phyloP scores from a whole-genome alignment of 2,113 vertebrate species.

The Micromys minutus region DNA sequence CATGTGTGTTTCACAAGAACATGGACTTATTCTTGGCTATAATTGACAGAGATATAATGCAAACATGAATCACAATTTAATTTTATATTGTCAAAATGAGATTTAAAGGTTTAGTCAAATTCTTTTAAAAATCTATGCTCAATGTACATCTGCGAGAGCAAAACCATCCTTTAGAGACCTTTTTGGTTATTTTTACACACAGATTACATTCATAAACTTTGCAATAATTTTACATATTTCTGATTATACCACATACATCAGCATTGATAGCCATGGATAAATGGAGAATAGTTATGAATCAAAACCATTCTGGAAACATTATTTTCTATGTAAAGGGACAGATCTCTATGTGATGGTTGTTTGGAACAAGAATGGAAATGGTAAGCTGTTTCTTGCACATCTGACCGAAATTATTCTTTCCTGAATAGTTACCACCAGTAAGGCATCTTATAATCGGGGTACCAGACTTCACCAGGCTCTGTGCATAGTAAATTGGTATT shows the following conservation, averaged over 20 bases:
- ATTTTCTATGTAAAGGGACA: not conserved
- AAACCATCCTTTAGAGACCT: constrained; percentile 40
- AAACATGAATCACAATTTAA: constrained; percentile 77
- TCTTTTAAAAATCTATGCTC: constrained; percentile 29
- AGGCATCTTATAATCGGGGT: not conserved
- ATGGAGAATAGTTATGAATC: constrained; percentile 34
- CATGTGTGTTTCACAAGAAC: constrained; percentile 43
- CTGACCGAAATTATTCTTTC: not conserved
- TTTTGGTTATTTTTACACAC: constrained; percentile 54
- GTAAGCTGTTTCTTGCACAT: not conserved
- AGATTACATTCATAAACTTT: constrained; percentile 59
- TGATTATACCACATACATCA: constrained; percentile 62
- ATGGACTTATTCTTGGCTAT: constrained; percentile 43
- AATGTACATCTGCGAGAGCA: not conserved
- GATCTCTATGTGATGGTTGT: constrained; percentile 5
- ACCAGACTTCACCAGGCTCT: not conserved
- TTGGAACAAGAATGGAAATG: not conserved
- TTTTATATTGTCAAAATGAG: constrained; percentile 72
- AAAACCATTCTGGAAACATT: constrained; percentile 56
- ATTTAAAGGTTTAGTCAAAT: constrained; percentile 72
- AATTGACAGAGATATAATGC: constrained; percentile 50
- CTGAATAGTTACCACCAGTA: not conserved
- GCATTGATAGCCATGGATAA: constrained; percentile 50
- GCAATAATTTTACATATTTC: constrained; percentile 64
- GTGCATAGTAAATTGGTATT: not conserved